Evolutionary conservation across 2,113 vertebrate genomes (phyloP), one percentile per base, ranked within the genome.

Genomic region (Zosterops borbonicus): DNA sequence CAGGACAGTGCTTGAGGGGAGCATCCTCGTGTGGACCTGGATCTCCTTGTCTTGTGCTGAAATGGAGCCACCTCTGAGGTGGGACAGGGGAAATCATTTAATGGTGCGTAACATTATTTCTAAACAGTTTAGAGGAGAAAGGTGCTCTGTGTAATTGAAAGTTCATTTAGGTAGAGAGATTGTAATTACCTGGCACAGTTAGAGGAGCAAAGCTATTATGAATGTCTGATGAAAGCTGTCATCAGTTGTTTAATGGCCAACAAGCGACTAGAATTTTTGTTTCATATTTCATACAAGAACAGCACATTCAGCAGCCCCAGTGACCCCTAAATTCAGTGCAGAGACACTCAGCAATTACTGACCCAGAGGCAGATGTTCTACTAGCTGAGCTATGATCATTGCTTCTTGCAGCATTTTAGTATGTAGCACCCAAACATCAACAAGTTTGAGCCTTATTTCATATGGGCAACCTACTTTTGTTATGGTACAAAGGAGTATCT

Each of bases 121-220:
- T 88, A 70, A 93, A 63, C 39, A 77, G 29, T 77, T 85, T 64
- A 91, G 76, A 92, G 84, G 92, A 92, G 87, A 91, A 88, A 80
- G 74, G 76, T 90, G 60, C 79, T 90, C 75, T 67, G 28, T 52
- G 50, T 90, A 94, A 93, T 88, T 95, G 90, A 49, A 95, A 94
- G 82, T 96, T 90, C 90, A 79, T 95, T 96, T 97, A 87, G 50
- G 81, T 94, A 65, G 69, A 89, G 50, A 91, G 81, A 89, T 89
- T 68, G 69, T 95, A 92, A 91, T 94, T 95, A 94, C 65, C 91
- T 89, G 91, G 81, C 87, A 82, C 58, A 49, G 49, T 69, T 53
- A 89, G 41, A 91, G 56, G 44, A 92, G 22, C 73, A 92, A 65
- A 89, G 81, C 74, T 79, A 42, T 91, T 85, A 75, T 82, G 73